Evolutionary conservation across 1,140 invertebrate species (phyloP).

Genomic region (Saccostrea glomerata): DNA sequence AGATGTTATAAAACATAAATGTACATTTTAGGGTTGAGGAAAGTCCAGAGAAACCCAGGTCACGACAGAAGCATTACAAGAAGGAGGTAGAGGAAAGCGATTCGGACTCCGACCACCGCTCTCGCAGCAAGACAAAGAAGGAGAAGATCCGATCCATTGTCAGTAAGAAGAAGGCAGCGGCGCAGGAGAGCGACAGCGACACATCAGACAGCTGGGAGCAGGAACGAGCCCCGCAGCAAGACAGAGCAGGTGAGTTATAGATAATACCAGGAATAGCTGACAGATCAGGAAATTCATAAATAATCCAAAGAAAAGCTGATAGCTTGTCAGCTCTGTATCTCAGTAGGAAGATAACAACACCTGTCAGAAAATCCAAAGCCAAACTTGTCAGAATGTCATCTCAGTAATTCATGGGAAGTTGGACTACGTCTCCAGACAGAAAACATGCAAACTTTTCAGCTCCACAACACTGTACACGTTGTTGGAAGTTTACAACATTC

Average conservation of each 20-base stretch:
- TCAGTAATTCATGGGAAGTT: too few relatives aligned
- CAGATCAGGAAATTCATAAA: too few relatives aligned
- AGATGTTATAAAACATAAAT: too few relatives aligned
- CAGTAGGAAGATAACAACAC: too few relatives aligned
- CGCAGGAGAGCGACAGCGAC: constrained; percentile 60
- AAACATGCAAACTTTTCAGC: too few relatives aligned
- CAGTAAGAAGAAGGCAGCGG: constrained; percentile 54
- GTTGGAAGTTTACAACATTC: too few relatives aligned
- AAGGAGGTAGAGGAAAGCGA: constrained; percentile 57
- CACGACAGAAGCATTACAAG: constrained; percentile 56
- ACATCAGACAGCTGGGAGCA: constrained; percentile 79
- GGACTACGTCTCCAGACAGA: too few relatives aligned
- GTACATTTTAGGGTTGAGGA: constrained; percentile 56
- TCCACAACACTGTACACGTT: too few relatives aligned
- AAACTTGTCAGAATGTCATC: too few relatives aligned
- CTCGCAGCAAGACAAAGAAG: constrained; percentile 55
- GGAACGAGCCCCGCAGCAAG: constrained; percentile 24
- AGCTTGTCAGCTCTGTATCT: too few relatives aligned
- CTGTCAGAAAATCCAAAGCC: too few relatives aligned
- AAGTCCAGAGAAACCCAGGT: constrained; percentile 64
- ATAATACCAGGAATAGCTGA: neutral
- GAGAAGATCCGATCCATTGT: constrained; percentile 68
- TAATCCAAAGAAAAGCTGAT: neutral
- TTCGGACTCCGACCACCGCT: constrained; percentile 51
- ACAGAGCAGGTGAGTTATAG: neutral